Base-by-base conservation (phyloP, 2,797 vertebrate genomes). In the Neomorphus geoffroyi region DNA sequence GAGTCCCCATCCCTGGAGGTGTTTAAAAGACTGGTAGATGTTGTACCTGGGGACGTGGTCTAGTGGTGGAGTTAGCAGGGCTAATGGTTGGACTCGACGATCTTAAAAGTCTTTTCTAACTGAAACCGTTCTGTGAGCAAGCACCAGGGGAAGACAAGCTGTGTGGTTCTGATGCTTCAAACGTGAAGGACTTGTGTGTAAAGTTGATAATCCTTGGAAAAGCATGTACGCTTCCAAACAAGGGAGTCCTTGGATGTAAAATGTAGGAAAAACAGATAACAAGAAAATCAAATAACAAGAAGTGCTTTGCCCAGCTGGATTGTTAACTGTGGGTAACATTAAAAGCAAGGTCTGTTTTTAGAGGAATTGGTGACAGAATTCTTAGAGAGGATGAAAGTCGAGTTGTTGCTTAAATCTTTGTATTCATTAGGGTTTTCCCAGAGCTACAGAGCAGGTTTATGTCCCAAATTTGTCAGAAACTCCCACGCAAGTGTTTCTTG, bases 141-240 rank as follows among this genome's bases (percentile, higher is more conserved):
- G 45, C 45, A 23, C 32, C 43, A 33, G 64, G 50, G 16, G 13
- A 28, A 11, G 64, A 7, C 32, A 53, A 46, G 41, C 35, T 23
- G 33, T 5, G 10, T 24, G 13, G 54, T 5, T 60, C 4, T 2
- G 66, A 4, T 18, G 43, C 45, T 66, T 46, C n/a, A 19, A 45
- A 67, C 43, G 15, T 32, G n/a, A 45, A 46, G 0, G 6, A 33
- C 18, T 39, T 51, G n/a, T 4, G 4, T 2, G 30, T 0, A 11
- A 24, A 60, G 10, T 26, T 79, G 35, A 1, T 1, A 1, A n/a
- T 9, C 16, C 27, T 71, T 62, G 70, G 62, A 71, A 33, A 35
- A 67, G 54, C 62, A 26, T 37, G 74, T 71, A 4, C 26, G 0
- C 23, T 81, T 53, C 11, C 26, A 35, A 14, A 7, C 3, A 27